Base-by-base conservation (phyloP, 2,113 vertebrate genomes). In the Melanostigma gelatinosum region DNA sequence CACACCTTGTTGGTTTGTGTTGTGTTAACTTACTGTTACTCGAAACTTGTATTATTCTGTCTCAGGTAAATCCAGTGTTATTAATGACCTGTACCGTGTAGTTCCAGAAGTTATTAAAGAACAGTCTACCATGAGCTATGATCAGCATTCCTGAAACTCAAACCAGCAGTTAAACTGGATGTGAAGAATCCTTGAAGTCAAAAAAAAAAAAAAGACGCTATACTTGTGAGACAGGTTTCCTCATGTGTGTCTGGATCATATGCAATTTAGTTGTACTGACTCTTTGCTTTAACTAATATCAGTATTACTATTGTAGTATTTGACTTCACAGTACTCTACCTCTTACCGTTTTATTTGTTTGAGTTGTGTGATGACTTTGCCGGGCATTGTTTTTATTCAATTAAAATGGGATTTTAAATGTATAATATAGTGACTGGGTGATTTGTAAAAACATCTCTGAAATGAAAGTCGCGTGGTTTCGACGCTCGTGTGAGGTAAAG, bases 61-160 rank as follows among this genome's bases (percentile, higher is more conserved):
- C 89, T 92, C 89, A 89, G 89, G 89, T 77, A 90, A 34, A 36
- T 81, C 34, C 5, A 70, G 44, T 77, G 50, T 62, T 74, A 64
- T 80, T 78, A 83, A 34, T 62, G 27, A 58, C 32, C 0, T 80
- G 42, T 66, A 60, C 62, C 4, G 11, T 22, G 10, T 50, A 50
- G 22, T 68, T 27, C 80, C 46, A 77, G 38, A 71, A 10, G 8
- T 57, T 61, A 22, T 60, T 36, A 38, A 38, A 54, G 11, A 15
- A 44, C 24, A 40, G 10, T 50, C 60, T 24, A 22, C 71, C 2
- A 38, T 67, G 44, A 82, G 65, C 67, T 79, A 15, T 79, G 27
- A 68, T 16, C 16, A 83, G 29, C 65, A 85, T 83, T 84, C 78
- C 66, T 77, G 57, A 69, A 82, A 62, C 68, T 68, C 57, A 66